phyloP scores from a whole-genome alignment of 2,888 invertebrate genomes.

The Sabellastarte sp. region DNA sequence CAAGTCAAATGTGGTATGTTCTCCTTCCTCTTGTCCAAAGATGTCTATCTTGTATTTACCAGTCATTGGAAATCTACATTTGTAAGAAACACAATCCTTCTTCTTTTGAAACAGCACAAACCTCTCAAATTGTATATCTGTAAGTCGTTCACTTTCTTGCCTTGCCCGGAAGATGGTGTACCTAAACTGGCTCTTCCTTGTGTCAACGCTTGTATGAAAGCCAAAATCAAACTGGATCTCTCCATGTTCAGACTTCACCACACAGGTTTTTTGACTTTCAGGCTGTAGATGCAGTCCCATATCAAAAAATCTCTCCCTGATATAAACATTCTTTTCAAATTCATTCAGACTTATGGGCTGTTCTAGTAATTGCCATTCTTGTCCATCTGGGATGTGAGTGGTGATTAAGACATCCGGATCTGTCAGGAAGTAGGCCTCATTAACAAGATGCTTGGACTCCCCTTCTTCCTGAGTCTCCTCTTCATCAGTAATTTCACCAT shows the following conservation, averaged over 20 bases:
- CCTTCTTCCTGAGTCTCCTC: slow-evolving; percentile 38
- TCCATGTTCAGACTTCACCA: slow-evolving; percentile 39
- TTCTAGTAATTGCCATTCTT: slow-evolving; percentile 49
- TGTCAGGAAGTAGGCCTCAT: slow-evolving; percentile 56
- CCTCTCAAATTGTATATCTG: slow-evolving; percentile 38
- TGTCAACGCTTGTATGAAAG: slow-evolving; percentile 34
- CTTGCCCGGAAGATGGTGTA: slow-evolving; percentile 43
- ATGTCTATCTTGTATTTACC: slow-evolving; percentile 54
- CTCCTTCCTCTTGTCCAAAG: slow-evolving; percentile 43
- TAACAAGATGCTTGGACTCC: slow-evolving; percentile 45
- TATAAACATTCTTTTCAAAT: slow-evolving; percentile 48
- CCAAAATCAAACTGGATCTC: slow-evolving; percentile 45
- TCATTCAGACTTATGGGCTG: slow-evolving; percentile 36
- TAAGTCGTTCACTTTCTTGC: neutral
- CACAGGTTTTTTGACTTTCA: slow-evolving; percentile 37
- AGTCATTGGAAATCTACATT: slow-evolving; percentile 40
- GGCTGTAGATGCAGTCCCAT: slow-evolving; percentile 38
- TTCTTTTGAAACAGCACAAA: slow-evolving; percentile 51
- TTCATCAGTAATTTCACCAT: slow-evolving; percentile 37
- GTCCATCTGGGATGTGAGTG: slow-evolving; percentile 53
- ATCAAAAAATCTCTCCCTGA: slow-evolving; percentile 49
- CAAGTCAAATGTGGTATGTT: slow-evolving; percentile 47
- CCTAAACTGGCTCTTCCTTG: slow-evolving; percentile 42
- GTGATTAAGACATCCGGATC: slow-evolving; percentile 50
- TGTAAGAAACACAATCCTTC: slow-evolving; percentile 38